Evolutionary conservation across 2,888 invertebrate genomes (phyloP).

Genomic region (Cerastis leucographa): DNA sequence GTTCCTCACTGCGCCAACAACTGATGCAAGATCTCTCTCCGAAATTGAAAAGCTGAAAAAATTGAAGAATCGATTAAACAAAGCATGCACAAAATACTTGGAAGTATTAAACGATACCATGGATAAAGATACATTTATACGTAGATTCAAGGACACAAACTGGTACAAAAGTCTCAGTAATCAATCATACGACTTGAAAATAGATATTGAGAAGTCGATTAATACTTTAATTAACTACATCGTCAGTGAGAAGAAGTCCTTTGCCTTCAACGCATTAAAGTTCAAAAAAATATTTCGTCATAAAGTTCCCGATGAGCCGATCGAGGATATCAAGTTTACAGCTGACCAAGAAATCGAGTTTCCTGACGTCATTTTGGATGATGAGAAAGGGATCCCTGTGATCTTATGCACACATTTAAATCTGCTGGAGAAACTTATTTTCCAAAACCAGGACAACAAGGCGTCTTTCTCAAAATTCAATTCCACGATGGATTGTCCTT

Average conservation of each 20-base stretch:
- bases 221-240: slow-evolving; percentile 76
- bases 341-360: no score
- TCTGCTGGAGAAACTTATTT: slow-evolving; percentile 71
- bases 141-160: slow-evolving; percentile 54
- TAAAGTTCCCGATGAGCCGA: no score
- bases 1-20: no score
- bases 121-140: slow-evolving; percentile 23
- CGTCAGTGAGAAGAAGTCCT: slow-evolving; percentile 72
- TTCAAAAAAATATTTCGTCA: slow-evolving; percentile 64
- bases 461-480: slow-evolving; percentile 68
- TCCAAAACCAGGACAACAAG: neutral
- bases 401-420: slow-evolving; percentile 68
- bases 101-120: no score
- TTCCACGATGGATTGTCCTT: slow-evolving; percentile 72
- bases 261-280: slow-evolving; percentile 72
- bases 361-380: no score
- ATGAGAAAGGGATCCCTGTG: slow-evolving; percentile 75
- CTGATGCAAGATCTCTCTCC: no score
- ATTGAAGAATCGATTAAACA: slow-evolving; percentile 10
- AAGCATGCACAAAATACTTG: neutral
- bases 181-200: slow-evolving; percentile 41
- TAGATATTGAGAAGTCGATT: slow-evolving; percentile 72
- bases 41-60: no score
- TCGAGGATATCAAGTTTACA: no score
- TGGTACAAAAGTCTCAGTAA: slow-evolving; percentile 67